These are phyloP conservation scores for Metalampra italica DNA, from an alignment of 2,888 invertebrate species.

Conservation along the genomic window DNA sequence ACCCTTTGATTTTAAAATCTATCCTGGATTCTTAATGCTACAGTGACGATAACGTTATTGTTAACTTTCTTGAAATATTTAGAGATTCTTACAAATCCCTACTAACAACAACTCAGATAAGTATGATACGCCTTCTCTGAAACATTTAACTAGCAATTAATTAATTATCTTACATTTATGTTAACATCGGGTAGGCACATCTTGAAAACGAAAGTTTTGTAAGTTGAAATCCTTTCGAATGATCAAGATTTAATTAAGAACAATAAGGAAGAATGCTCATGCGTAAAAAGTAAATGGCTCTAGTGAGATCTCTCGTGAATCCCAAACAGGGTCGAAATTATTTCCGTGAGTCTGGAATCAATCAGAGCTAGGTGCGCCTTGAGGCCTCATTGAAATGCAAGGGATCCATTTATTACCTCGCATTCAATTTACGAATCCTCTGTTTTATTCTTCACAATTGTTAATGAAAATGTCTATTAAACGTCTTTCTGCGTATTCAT, in stretches of 20 bases:
- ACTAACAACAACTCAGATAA: no score
- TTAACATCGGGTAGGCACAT: no score
- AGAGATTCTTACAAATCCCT: no score
- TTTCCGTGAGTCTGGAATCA: slow-evolving; percentile 59
- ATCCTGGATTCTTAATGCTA: no score
- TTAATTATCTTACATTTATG: no score
- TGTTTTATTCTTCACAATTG: slow-evolving; percentile 43
- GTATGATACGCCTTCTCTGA: no score
- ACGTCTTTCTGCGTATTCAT: background rate
- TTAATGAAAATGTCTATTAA: slow-evolving; percentile 30
- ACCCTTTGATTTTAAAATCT: no score
- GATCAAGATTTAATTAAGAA: slow-evolving; percentile 39
- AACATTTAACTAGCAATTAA: no score
- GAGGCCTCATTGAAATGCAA: slow-evolving; percentile 64
- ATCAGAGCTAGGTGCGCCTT: slow-evolving; percentile 52
- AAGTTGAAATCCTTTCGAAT: slow-evolving; percentile 2
- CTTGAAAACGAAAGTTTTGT: background rate
- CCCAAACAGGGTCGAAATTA: slow-evolving; percentile 50
- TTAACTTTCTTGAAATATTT: no score
- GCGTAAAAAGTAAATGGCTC: slow-evolving; percentile 44
- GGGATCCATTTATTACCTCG: slow-evolving; percentile 61
- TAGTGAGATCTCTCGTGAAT: slow-evolving; percentile 49
- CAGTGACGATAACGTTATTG: no score
- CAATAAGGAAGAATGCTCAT: slow-evolving; percentile 43
- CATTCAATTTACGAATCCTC: slow-evolving; percentile 54